These are phyloP conservation scores for Mythimna pallens DNA, from an alignment of 2,888 invertebrate genomes.

Conservation along the genomic window DNA sequence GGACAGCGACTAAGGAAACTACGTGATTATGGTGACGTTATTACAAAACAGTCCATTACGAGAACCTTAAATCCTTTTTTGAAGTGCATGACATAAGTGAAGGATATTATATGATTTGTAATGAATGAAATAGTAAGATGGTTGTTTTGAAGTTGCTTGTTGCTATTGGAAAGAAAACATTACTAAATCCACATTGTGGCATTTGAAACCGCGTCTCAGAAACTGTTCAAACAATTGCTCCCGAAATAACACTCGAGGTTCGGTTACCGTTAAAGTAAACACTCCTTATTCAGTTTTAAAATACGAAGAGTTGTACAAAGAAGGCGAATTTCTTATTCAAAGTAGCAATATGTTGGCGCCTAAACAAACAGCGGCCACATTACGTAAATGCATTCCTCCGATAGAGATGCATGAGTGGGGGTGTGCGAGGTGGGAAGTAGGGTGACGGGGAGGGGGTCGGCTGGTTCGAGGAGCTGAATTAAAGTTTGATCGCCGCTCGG, in stretches of 20 bases:
- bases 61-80: no score
- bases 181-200: slow-evolving; percentile 5
- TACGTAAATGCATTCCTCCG: slow-evolving; percentile 76
- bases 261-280: slow-evolving; percentile 68
- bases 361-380: slow-evolving; percentile 82
- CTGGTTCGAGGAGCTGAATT: slow-evolving; percentile 60
- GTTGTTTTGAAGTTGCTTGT: not conserved
- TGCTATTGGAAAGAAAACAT: slow-evolving; percentile 4
- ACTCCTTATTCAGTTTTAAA: slow-evolving; percentile 69
- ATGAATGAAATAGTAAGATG: not conserved
- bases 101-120: not conserved
- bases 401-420: slow-evolving; percentile 74
- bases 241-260: slow-evolving; percentile 50
- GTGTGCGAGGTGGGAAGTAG: slow-evolving; percentile 37
- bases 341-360: slow-evolving; percentile 86
- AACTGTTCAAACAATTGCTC: slow-evolving; percentile 55
- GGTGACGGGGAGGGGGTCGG: slow-evolving; percentile 20
- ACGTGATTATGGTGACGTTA: not conserved
- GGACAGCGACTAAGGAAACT: not conserved
- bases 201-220: slow-evolving; percentile 13
- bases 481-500: slow-evolving; percentile 69
- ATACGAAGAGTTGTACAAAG: slow-evolving; percentile 69
- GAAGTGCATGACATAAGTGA: no score
- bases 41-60: not conserved
- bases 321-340: slow-evolving; percentile 83